phyloP scores from a whole-genome alignment of 1,140 invertebrate genomes.

The Camponotus pennsylvanicus region DNA sequence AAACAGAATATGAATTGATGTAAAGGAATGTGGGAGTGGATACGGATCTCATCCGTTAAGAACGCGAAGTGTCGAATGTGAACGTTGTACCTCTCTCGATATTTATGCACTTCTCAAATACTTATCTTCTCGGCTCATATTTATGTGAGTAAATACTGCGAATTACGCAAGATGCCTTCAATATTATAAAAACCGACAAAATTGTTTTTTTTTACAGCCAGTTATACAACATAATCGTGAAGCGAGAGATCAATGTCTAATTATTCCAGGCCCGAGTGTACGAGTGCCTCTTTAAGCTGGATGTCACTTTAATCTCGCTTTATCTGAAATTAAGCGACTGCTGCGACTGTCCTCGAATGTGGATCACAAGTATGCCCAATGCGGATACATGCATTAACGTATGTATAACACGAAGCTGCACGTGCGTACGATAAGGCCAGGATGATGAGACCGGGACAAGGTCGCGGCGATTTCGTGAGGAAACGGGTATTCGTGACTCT shows the following conservation, averaged over 20 bases:
- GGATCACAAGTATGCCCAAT: background rate
- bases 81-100: slow-evolving; percentile 14
- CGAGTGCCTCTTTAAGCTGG: background rate
- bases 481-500: background rate
- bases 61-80: background rate
- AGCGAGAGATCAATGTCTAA: background rate
- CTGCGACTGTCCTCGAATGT: slow-evolving; percentile 4
- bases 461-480: slow-evolving; percentile 1
- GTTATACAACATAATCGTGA: no score
- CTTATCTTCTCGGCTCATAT: slow-evolving; percentile 15
- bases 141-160: background rate
- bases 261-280: no score
- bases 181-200: background rate
- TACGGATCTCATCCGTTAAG: background rate
- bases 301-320: slow-evolving; percentile 23
- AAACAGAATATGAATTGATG: background rate
- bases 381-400: slow-evolving; percentile 19
- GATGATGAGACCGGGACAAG: slow-evolving; percentile 9
- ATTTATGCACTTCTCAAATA: slow-evolving; percentile 30
- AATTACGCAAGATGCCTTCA: background rate
- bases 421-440: background rate
- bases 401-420: background rate
- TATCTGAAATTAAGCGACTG: slow-evolving; percentile 11
- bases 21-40: background rate
- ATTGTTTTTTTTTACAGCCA: background rate